Evolutionary conservation across 2,888 invertebrate species (phyloP).

Genomic region (Platycheirus rosarum): DNA sequence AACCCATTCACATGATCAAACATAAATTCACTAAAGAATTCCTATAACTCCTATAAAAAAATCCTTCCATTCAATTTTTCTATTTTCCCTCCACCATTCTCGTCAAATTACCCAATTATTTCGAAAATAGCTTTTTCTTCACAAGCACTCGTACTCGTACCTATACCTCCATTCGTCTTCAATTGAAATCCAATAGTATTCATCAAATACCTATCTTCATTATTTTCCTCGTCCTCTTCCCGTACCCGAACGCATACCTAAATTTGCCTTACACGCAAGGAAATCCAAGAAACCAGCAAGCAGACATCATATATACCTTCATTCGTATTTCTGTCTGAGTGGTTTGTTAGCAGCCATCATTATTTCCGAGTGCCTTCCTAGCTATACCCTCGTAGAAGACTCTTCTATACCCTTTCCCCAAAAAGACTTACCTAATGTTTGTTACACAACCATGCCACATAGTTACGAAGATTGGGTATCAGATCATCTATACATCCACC

Average conservation of each 20-base stretch:
- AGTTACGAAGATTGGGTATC: constrained; percentile 70
- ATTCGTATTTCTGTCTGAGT: constrained; percentile 61
- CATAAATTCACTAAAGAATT: no score
- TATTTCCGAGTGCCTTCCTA: constrained; percentile 66
- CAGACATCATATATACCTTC: constrained; percentile 40
- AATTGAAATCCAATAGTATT: constrained; percentile 64
- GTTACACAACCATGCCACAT: constrained; percentile 56
- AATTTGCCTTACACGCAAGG: neutral
- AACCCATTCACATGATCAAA: no score
- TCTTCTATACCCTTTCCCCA: constrained; percentile 11
- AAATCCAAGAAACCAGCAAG: constrained; percentile 43
- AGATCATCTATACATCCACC: constrained; percentile 49
- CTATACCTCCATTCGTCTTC: no score
- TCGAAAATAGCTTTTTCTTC: constrained; percentile 60
- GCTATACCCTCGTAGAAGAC: constrained; percentile 21
- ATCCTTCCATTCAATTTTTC: constrained; percentile 24
- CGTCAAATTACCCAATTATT: constrained; percentile 66
- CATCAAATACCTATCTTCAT: constrained; percentile 56
- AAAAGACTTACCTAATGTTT: constrained; percentile 43
- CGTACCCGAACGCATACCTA: constrained; percentile 9
- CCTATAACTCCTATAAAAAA: constrained; percentile 22
- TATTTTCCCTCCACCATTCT: neutral
- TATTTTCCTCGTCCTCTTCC: constrained; percentile 9
- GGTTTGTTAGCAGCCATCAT: constrained; percentile 73
- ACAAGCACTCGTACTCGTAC: constrained; percentile 36